A percentile compares a stretch with the other conserved stretches of the same genome.
Evolutionary conservation across 2,888 invertebrate species (phyloP).

Genomic region (Cheilosia vernalis): DNA sequence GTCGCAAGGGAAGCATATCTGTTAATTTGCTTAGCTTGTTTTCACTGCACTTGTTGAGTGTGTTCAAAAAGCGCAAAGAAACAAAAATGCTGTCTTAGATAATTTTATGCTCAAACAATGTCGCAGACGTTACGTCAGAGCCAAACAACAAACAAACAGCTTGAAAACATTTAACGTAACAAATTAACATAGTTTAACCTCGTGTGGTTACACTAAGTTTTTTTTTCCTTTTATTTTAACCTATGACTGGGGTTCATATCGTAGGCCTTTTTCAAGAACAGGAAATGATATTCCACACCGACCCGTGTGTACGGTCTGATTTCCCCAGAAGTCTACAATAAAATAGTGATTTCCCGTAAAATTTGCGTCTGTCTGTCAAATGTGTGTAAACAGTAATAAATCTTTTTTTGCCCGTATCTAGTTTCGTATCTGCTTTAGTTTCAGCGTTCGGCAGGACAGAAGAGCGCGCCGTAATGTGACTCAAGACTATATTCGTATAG

Average conservation of each 20-base stretch:
- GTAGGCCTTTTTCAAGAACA: conserved; percentile 8
- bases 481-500: conserved; percentile 6
- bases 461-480: conserved; percentile 16
- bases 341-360: conserved; percentile 18
- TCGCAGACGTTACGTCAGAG: not conserved
- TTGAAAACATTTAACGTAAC: conserved; percentile 31
- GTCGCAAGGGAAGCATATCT: conserved; percentile 32
- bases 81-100: not conserved
- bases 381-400: conserved; percentile 27
- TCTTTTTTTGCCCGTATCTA: not conserved
- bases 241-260: not conserved
- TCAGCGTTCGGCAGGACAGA: not conserved
- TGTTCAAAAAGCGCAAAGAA: not conserved
- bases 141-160: not conserved
- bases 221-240: conserved; percentile 1
- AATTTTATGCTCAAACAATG: conserved; percentile 19
- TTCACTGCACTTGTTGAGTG: not conserved
- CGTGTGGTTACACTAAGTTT: not conserved
- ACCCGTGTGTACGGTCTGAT: not conserved
- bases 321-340: not conserved
- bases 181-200: not conserved
- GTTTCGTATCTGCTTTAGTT: conserved; percentile 9
- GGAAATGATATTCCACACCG: not conserved
- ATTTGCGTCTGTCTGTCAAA: conserved; percentile 4
- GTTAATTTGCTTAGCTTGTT: conserved; percentile 16